Evolutionary conservation across 2,113 vertebrate genomes (phyloP).

Genomic region (Harpagus bidentatus): DNA sequence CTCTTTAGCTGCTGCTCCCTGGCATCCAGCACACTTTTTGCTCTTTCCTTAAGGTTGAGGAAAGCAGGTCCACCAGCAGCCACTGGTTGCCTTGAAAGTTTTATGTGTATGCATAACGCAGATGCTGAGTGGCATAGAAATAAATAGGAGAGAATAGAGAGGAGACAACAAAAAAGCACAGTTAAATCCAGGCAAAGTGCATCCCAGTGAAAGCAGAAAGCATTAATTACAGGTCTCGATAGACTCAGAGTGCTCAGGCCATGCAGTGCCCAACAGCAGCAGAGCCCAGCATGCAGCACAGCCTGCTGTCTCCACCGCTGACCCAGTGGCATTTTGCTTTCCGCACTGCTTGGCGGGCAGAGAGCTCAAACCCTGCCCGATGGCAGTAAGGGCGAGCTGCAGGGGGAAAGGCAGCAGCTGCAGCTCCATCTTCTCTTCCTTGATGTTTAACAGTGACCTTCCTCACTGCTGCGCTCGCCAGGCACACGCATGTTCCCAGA

Average conservation of each 20-base stretch:
- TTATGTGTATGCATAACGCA: not conserved
- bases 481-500: accelerated
- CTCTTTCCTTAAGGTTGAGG: not conserved
- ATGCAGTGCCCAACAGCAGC: not conserved
- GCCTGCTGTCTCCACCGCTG: not conserved
- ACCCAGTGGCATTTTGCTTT: not conserved
- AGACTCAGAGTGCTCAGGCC: not conserved
- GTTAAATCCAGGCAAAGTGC: not conserved
- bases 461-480: accelerated
- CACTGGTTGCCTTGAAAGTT: not conserved
- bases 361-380: not conserved
- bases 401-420: not conserved
- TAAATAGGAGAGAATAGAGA: not conserved
- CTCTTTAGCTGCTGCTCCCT: not conserved
- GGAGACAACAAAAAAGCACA: not conserved
- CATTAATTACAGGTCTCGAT: not conserved
- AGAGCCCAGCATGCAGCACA: not conserved
- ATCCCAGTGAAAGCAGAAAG: not conserved
- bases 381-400: accelerated
- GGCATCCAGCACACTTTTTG: not conserved
- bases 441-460: not conserved
- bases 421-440: not conserved
- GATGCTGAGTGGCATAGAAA: not conserved
- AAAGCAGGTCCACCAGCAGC: not conserved
- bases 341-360: not conserved